Evolutionary conservation across 2,888 invertebrate genomes (phyloP), one percentile per base, ranked within the genome.

Genomic region (Cremastobaeus sp.): DNA sequence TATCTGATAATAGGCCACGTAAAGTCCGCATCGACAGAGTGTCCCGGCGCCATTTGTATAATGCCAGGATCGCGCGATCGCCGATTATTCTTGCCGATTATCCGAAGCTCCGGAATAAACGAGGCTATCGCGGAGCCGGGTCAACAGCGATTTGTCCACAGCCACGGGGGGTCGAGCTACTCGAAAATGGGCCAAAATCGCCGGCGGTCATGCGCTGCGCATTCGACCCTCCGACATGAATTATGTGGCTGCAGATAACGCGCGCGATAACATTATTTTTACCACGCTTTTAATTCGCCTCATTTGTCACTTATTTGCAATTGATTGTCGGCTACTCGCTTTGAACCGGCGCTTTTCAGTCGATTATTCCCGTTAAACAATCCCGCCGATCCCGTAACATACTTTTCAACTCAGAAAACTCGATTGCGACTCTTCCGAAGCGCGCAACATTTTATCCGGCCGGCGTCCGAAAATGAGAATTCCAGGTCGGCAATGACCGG

Each of bases 11-110:
- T 37, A 47, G 43, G 14, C 18, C 25, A 55, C 55, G 60, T 60
- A 60, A 60, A 60, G 54, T 55, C 41, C 55, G 50, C 62, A 62
- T 73, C 68, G 73, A 73, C 62, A 41, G 70, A 32, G 34, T 35
- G 55, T 52, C 66, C 57, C 43, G 34, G 28, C 64, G 64, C 54
- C 57, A 75, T 75, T 75, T 75, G 62, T 75, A 68, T 71, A 71
- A 74, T 64, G 75, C 71, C 71, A 66, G 71, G 25, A 68, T 71
- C 68, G 70, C 77, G 78, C 71, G 76, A 76, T 76, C 74, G 77
- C 65, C 76, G 77, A 80, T 82, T 82, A 82, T 79, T 73, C 76
- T 69, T 55, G 71, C 54, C 65, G 77, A 77, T 76, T 73, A 77
- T 70, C 76, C 60, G 60, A 62, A 48, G 47, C 75, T 65, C 69